Evolutionary conservation across 1,140 invertebrate genomes (phyloP), one percentile per base, ranked within the genome.

Genomic region (Euura lappo): DNA sequence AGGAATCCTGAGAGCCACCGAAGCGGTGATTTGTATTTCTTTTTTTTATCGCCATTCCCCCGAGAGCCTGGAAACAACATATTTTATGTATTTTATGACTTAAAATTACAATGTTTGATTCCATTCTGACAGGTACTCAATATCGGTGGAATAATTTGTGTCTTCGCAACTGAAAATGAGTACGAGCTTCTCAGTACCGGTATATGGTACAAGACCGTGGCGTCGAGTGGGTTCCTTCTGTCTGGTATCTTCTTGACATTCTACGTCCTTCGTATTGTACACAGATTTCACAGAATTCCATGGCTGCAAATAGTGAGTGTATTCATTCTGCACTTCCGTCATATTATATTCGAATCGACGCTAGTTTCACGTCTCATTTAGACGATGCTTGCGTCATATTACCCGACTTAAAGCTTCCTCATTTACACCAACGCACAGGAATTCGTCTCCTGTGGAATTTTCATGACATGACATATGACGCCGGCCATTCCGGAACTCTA

Each of bases 211-310:
- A 94, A 92, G 82, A 94, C 94, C 82, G 93, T 97, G 1, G 90
- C 95, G 0, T 95, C 95, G 90, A 91, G 91, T 43, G 96, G 93
- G 13, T 94, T 97, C 80, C 95, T 94, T 91, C 93, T 94, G 73
- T 96, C 94, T 0, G 91, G 93, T 10, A 93, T 96, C 65, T 85
- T 97, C 11, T 90, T 97, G 13, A 89, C 92, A 0, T 90, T 97
- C 71, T 97, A 97, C 85, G 80, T 96, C 69, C 95, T 97, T 82
- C 95, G 97, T 81, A 90, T 97, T 8, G 89, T 97, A 73, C 94
- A 96, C 81, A 95, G 94, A 83, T 93, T 95, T 79, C 93, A 93
- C 82, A 93, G 91, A 84, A 93, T 97, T 72, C 96, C 95, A 0
- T 98, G 96, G 96, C 81, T 95, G 43, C 93, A 94, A 84, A 92